Evolutionary conservation across 2,113 vertebrate species (phyloP), one percentile per base, ranked within the genome.

Genomic region (Lophochroa leadbeateri): DNA sequence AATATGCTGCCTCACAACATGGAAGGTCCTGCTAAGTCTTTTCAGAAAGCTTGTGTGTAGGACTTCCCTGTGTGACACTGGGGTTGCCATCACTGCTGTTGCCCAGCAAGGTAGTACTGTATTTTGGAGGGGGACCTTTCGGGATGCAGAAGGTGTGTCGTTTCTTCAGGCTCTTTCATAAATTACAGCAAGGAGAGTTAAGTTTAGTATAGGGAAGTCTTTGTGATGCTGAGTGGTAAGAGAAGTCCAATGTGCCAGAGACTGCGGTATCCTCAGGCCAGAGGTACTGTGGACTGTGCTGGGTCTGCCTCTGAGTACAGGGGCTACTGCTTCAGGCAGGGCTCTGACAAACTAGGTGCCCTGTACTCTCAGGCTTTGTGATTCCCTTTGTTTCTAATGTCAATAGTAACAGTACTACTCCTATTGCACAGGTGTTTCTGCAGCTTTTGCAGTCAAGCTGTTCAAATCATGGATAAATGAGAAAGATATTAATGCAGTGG

Each of bases 391-490:
- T 15, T 90, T 60, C 49, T 76, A 65, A 57, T 76, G 58, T 60
- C 71, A 61, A 1, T 63, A 85, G 19, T 79, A 63, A 19, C 13
- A 24, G 4, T 64, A 5, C 44, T 94, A 2, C 60, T 94, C 15
- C 18, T 37, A 2, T 55, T 95, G 83, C 46, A 8, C 86, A 99
- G 99, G 99, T 72, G 99, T 99, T 55, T 99, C 99, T 95, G 99
- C 99, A 95, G 99, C 99, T 95, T 99, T 99, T 95, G 99, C 99
- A 90, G 99, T 99, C 93, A 99, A 99, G 96, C 98, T 99, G 87
- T 99, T 99, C 97, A 99, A 99, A 97, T 99, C 99, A 1, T 99
- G 99, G 99, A 99, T 99, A 97, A 98, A 99, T 52, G 99, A 99
- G 97, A 99, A 99, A 96, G 99, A 99, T 97, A 99, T 99, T 96